Percentiles rank a stretch among this genome's conserved stretches.
Evolutionary conservation across 2,113 vertebrate genomes (phyloP).

Genomic region (Tragelaphus scriptus): DNA sequence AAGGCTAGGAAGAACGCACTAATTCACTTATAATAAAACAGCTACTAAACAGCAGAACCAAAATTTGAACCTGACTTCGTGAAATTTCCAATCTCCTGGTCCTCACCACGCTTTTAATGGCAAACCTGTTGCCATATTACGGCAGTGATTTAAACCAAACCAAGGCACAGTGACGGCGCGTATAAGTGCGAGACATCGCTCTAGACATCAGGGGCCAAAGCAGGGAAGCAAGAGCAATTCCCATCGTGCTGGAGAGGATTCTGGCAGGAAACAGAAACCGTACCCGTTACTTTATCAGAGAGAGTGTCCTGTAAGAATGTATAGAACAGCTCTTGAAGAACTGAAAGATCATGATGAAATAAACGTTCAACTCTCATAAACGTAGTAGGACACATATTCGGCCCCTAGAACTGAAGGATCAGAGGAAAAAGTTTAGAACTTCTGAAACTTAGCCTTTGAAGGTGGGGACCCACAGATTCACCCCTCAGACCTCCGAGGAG

Average conservation of each 20-base stretch:
- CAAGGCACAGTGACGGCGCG: neutral
- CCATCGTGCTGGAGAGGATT: neutral
- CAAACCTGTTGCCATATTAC: neutral
- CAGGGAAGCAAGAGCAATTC: neutral
- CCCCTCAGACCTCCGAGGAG: neutral
- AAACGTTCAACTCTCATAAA: neutral
- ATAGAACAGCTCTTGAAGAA: neutral
- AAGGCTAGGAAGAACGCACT: neutral
- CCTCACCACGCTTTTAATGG: neutral
- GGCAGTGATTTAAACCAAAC: neutral
- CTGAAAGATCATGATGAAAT: neutral
- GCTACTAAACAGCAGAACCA: neutral
- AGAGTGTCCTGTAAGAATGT: neutral
- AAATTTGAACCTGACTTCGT: neutral
- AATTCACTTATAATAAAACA: neutral
- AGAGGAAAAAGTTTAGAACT: neutral
- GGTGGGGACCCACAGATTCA: neutral
- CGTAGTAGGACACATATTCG: neutral
- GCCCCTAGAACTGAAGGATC: neutral
- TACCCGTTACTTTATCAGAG: fast-evolving
- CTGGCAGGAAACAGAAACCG: neutral
- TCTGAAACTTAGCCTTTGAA: neutral
- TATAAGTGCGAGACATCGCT: neutral
- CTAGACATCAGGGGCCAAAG: neutral
- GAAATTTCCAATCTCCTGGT: neutral